phyloP scores from a whole-genome alignment of 2,797 vertebrate genomes.

The Gallinago solitaria region DNA sequence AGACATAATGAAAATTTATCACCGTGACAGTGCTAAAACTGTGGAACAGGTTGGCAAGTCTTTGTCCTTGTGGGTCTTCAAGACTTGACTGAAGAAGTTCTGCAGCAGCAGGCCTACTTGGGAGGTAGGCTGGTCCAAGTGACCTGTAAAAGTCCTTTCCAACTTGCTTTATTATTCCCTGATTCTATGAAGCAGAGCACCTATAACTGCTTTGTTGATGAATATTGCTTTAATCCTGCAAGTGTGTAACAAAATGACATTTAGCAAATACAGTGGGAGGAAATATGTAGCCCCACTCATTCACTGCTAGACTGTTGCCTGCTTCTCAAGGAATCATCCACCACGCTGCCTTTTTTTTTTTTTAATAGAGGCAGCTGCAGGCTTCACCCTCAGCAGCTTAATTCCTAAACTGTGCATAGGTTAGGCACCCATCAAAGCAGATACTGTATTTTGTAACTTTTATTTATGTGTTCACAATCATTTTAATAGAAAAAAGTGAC shows the following conservation, averaged over 20 bases:
- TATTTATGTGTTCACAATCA: neutral
- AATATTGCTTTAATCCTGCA: neutral
- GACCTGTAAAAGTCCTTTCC: neutral
- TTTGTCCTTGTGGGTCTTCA: neutral
- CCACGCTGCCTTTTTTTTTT: neutral
- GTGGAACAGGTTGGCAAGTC: neutral
- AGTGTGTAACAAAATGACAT: neutral
- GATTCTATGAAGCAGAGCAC: neutral
- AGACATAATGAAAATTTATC: neutral
- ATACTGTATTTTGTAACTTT: neutral
- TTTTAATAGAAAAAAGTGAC: conserved; percentile 16
- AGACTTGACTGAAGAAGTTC: neutral
- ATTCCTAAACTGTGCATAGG: neutral
- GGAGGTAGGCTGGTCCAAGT: neutral
- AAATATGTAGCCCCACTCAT: neutral
- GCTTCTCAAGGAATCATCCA: neutral
- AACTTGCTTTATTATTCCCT: neutral
- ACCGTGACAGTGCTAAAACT: neutral
- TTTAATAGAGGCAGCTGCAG: neutral
- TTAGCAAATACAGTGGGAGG: neutral
- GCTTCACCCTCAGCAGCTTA: neutral
- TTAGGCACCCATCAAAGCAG: neutral
- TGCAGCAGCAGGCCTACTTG: neutral
- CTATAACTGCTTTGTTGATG: neutral
- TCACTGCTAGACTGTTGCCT: neutral